A percentile compares a stretch with the other conserved stretches of the same genome.
These are phyloP conservation scores for Liasis olivaceus DNA, from an alignment of 2,797 vertebrate species.

Conservation along the genomic window DNA sequence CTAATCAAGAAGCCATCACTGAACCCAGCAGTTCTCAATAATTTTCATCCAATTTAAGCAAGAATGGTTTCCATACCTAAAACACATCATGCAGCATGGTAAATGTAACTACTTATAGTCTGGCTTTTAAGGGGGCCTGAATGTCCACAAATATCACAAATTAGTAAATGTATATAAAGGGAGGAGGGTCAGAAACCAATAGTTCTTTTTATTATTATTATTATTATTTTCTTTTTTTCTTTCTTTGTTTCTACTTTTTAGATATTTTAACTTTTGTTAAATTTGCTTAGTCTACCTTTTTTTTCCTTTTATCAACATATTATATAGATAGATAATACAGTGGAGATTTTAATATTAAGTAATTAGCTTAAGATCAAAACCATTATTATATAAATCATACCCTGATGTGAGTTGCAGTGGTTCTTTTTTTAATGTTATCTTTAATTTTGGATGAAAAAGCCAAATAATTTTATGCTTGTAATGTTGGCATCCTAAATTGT, in stretches of 20 bases:
- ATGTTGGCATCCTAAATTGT: background rate
- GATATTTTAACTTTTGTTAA: background rate
- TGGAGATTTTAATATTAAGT: too few species aligned
- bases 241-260: background rate
- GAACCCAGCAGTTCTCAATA: background rate
- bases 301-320: too few species aligned
- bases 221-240: too few species aligned
- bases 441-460: background rate
- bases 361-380: background rate
- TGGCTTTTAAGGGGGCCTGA: background rate
- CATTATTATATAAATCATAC: background rate
- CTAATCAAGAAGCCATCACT: background rate
- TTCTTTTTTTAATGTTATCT: background rate
- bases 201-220: too few species aligned
- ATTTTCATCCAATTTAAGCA: background rate
- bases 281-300: too few species aligned
- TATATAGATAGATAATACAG: too few species aligned
- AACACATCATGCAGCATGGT: too few species aligned
- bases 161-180: too few species aligned
- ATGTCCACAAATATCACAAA: background rate
- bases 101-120: background rate
- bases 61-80: background rate
- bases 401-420: background rate
- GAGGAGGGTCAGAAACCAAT: too few species aligned
- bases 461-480: background rate